A percentile compares a stretch with the other conserved stretches of the same genome.
phyloP scores from a whole-genome alignment of 2,888 invertebrate genomes.

The Lissocephala sabroskyi region DNA sequence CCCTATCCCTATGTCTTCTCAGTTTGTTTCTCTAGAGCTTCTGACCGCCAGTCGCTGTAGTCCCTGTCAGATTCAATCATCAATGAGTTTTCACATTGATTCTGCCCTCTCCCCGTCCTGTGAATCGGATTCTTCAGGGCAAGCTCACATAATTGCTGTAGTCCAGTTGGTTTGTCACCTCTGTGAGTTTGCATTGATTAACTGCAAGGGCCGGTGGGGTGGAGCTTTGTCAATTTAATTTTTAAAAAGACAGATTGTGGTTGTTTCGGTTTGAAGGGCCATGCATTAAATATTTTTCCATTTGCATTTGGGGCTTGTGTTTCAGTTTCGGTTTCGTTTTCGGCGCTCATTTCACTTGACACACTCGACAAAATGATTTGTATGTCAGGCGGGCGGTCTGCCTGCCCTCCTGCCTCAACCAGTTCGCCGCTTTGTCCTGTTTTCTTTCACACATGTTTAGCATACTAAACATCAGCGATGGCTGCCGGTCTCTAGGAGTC shows the following conservation, averaged over 20 bases:
- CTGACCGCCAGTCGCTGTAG: too few species aligned
- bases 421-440: too few species aligned
- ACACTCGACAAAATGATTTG: constrained; percentile 54
- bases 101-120: too few species aligned
- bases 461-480: constrained; percentile 29
- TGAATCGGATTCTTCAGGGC: too few species aligned
- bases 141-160: constrained; percentile 39
- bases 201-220: too few species aligned
- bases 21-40: too few species aligned
- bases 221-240: too few species aligned
- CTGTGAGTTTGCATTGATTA: too few species aligned
- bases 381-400: constrained; percentile 44
- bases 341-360: constrained; percentile 14
- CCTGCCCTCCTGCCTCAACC: too few species aligned
- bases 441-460: constrained; percentile 22
- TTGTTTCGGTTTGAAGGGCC: not conserved
- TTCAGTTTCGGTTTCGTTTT: constrained; percentile 17
- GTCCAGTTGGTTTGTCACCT: too few species aligned
- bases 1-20: too few species aligned
- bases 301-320: constrained; percentile 28
- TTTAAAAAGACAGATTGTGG: too few species aligned
- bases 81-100: constrained; percentile 31
- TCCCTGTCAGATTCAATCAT: constrained; percentile 45
- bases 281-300: constrained; percentile 22
- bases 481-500: constrained; percentile 7